These are phyloP conservation scores for Panulirus ornatus DNA, from an alignment of 1,140 invertebrate species.

Conservation along the genomic window DNA sequence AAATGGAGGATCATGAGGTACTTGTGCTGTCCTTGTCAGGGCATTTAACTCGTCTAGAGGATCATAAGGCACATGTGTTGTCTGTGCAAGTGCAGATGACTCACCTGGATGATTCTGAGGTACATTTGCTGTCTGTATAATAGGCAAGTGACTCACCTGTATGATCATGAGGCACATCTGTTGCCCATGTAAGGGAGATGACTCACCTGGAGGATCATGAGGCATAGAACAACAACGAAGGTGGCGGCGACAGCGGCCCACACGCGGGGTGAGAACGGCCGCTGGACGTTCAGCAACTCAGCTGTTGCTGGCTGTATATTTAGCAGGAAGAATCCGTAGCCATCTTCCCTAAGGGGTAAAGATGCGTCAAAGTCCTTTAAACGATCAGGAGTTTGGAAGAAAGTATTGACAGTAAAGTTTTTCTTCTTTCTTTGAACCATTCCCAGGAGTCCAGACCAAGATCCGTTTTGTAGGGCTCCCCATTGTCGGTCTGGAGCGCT, in stretches of 20 bases:
- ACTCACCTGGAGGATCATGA: constrained; percentile 5
- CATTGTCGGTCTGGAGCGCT: constrained; percentile 36
- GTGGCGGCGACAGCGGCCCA: constrained; percentile 32
- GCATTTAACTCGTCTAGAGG: no score
- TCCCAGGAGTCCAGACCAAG: constrained; percentile 51
- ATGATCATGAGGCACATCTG: no score
- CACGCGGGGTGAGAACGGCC: constrained; percentile 30
- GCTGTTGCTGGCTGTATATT: background rate
- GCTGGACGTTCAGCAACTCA: constrained; percentile 44
- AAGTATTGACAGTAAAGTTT: constrained; percentile 54
- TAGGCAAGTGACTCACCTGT: no score
- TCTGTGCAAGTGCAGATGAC: no score
- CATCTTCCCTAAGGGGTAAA: constrained; percentile 52
- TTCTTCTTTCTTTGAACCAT: constrained; percentile 40
- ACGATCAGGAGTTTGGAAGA: constrained; percentile 31
- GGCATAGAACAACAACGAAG: background rate
- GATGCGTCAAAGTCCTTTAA: constrained; percentile 25
- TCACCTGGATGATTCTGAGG: no score
- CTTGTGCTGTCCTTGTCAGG: no score
- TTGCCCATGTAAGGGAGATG: no score
- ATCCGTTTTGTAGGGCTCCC: constrained; percentile 50
- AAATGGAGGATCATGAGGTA: no score
- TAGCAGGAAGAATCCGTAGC: constrained; percentile 27
- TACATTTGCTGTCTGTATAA: no score
- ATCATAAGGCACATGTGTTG: no score